phyloP scores from a whole-genome alignment of 2,113 vertebrate genomes.

The Melanostigma gelatinosum region DNA sequence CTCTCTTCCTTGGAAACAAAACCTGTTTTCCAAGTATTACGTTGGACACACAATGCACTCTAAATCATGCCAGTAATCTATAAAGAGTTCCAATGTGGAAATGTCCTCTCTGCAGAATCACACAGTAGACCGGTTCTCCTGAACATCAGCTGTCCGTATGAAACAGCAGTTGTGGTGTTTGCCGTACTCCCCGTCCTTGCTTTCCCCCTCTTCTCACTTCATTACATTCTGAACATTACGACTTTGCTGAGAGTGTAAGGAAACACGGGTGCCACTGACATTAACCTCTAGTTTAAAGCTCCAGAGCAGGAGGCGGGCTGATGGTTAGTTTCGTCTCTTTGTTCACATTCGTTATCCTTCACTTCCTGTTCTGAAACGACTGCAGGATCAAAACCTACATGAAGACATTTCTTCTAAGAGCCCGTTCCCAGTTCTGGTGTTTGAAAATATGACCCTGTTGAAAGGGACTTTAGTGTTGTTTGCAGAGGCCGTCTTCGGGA shows the following conservation, averaged over 20 bases:
- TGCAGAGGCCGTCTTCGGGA: conserved; percentile 5
- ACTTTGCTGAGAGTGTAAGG: conserved; percentile 58
- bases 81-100: background rate
- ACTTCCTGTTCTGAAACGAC: background rate
- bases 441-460: background rate
- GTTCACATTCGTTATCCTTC: background rate
- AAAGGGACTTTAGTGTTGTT: background rate
- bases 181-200: conserved; percentile 55
- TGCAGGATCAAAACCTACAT: background rate
- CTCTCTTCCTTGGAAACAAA: background rate
- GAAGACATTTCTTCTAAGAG: background rate
- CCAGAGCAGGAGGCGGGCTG: conserved; percentile 8
- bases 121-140: conserved; percentile 1
- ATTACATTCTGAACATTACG: conserved; percentile 70
- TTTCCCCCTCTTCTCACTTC: conserved; percentile 61
- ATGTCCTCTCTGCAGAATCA: conserved; percentile 19
- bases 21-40: background rate
- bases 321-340: conserved; percentile 6
- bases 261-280: conserved; percentile 39
- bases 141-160: conserved; percentile 35
- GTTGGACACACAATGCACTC: background rate
- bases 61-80: background rate
- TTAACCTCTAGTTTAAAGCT: conserved; percentile 56
- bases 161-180: conserved; percentile 18
- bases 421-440: background rate